Conservation (phyloP, 2,113 vertebrate genomes). For the Phrynocephalus versicolor region DNA sequence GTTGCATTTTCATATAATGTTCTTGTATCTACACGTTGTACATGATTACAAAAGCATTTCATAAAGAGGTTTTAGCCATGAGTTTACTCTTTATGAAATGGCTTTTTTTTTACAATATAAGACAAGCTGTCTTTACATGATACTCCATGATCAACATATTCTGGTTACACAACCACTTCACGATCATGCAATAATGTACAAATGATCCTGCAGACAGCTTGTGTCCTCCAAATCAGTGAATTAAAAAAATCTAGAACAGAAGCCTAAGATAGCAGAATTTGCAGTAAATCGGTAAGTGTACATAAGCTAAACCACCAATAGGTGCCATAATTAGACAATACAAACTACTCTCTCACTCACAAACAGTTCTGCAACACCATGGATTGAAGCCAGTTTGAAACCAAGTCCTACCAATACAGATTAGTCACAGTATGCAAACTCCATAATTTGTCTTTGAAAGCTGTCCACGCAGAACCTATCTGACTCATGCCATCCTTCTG, state of each 20-base stretch:
- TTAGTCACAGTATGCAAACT: background rate
- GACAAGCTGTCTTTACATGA: background rate
- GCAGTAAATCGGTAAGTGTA: background rate
- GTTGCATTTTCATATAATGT: too few species aligned
- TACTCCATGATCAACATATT: background rate
- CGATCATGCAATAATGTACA: background rate
- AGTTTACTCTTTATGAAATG: background rate
- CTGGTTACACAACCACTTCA: background rate
- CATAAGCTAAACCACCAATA: background rate
- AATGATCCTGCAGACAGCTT: background rate
- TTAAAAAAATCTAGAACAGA: background rate
- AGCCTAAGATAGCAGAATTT: background rate
- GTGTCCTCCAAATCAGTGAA: background rate
- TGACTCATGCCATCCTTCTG: background rate
- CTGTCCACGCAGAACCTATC: background rate
- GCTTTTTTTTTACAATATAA: background rate
- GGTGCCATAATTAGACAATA: background rate
- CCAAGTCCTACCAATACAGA: conserved; percentile 26
- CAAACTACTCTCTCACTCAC: background rate
- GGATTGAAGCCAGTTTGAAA: conserved; percentile 8
- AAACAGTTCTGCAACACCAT: conserved; percentile 28
- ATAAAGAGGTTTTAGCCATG: background rate
- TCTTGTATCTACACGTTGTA: too few species aligned
- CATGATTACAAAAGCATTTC: too few species aligned
- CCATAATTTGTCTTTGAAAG: conserved; percentile 17